Conservation (phyloP, 2,113 vertebrate genomes). For the Erpornis zantholeuca region DNA sequence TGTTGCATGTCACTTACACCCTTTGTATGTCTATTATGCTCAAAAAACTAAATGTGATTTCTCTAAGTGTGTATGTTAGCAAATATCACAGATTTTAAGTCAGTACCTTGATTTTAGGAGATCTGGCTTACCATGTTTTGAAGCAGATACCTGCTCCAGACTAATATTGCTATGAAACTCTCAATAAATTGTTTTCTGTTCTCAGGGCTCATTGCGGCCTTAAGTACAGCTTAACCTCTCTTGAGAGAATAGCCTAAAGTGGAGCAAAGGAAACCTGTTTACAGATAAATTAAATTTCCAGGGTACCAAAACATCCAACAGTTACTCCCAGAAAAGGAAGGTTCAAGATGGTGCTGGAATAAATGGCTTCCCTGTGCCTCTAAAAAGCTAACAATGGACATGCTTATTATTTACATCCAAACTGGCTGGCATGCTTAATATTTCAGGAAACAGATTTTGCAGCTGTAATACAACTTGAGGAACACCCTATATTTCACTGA, state of each 20-base stretch:
- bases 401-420: conserved; percentile 27
- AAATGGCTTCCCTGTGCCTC: not conserved
- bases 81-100: not conserved
- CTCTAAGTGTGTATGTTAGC: not conserved
- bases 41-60: not conserved
- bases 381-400: not conserved
- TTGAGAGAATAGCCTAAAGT: not conserved
- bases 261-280: not conserved
- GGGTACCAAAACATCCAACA: not conserved
- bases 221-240: not conserved
- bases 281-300: not conserved
- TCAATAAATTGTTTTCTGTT: not conserved
- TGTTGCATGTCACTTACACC: not conserved
- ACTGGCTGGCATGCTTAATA: not conserved
- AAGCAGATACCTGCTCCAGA: not conserved
- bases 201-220: not conserved
- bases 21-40: not conserved
- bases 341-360: not conserved
- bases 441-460: conserved; percentile 11
- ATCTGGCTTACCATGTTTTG: not conserved
- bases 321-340: not conserved
- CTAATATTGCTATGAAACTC: not conserved
- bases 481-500: not conserved
- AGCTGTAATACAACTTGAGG: not conserved
- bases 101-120: not conserved